Evolutionary conservation across 2,888 invertebrate genomes (phyloP).

Genomic region (Dynastes maya): DNA sequence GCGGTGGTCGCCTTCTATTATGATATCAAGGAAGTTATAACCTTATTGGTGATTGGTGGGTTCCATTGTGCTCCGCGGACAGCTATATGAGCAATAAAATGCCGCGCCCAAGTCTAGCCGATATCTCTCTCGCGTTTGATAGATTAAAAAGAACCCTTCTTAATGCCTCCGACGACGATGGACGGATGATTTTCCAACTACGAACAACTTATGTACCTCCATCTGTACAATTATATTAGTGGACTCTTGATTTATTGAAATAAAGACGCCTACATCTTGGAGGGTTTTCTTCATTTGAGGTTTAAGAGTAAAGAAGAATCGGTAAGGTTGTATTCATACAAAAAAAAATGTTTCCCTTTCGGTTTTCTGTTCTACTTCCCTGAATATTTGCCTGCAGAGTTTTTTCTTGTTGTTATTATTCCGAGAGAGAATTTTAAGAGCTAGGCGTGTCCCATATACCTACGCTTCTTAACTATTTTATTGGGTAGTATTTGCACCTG

Average conservation of each 20-base stretch:
- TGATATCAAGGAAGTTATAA: conserved; percentile 67
- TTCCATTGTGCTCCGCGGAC: conserved; percentile 59
- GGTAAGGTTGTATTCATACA: no score
- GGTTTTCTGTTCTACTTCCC: no score
- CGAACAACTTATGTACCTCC: neutral
- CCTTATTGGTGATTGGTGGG: conserved; percentile 68
- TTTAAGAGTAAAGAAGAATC: no score
- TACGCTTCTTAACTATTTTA: neutral
- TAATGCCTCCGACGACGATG: conserved; percentile 27
- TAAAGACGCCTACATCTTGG: no score
- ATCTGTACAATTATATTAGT: neutral
- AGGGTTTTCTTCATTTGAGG: neutral
- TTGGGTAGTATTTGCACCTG: conserved; percentile 41
- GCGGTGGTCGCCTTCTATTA: conserved; percentile 58
- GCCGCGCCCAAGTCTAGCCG: conserved; percentile 64
- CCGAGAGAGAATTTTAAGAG: conserved; percentile 6
- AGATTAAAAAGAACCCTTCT: conserved; percentile 63
- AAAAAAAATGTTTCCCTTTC: no score
- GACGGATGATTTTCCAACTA: neutral
- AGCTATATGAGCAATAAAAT: conserved; percentile 67
- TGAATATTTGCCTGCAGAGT: no score
- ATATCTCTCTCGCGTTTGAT: conserved; percentile 64
- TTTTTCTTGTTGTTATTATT: no score
- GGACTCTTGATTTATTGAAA: neutral
- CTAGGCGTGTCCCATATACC: neutral